Conservation (phyloP, 2,113 vertebrate genomes). For the Opisthocomus hoazin region DNA sequence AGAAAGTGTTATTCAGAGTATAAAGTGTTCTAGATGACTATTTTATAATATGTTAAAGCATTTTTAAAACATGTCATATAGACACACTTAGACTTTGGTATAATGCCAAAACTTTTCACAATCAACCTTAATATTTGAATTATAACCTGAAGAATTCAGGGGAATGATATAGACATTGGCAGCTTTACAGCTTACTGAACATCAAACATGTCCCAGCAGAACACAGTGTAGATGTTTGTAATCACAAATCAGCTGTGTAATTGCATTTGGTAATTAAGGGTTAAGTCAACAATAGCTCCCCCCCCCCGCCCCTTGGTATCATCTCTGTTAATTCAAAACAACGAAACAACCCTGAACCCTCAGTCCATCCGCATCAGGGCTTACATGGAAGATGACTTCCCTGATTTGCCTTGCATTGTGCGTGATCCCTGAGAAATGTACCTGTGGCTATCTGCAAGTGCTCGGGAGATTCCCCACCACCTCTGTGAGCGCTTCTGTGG, state of each 20-base stretch:
- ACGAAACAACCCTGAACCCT: fast-evolving
- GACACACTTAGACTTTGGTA: constrained; percentile 67
- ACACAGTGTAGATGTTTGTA: constrained; percentile 1
- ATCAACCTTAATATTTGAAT: not conserved
- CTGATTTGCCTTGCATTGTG: fast-evolving
- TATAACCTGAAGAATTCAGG: not conserved
- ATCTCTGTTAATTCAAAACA: no score
- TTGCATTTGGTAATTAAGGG: not conserved
- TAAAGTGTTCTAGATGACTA: not conserved
- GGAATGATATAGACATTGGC: not conserved
- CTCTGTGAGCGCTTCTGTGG: not conserved
- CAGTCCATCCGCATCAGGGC: not conserved
- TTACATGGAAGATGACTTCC: not conserved
- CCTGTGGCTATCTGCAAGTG: not conserved
- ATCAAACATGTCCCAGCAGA: constrained; percentile 24
- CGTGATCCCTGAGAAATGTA: not conserved
- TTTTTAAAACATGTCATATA: constrained; percentile 44
- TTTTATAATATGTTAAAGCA: not conserved
- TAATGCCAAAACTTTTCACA: constrained; percentile 60
- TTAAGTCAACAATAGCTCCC: not conserved
- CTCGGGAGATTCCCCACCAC: not conserved
- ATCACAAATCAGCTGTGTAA: not conserved
- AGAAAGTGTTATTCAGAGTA: not conserved
- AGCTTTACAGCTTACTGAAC: constrained; percentile 69
- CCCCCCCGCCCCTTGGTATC: not conserved